These are phyloP conservation scores for Phalacrocorax aristotelis DNA, from an alignment of 2,113 vertebrate genomes.

Conservation along the genomic window DNA sequence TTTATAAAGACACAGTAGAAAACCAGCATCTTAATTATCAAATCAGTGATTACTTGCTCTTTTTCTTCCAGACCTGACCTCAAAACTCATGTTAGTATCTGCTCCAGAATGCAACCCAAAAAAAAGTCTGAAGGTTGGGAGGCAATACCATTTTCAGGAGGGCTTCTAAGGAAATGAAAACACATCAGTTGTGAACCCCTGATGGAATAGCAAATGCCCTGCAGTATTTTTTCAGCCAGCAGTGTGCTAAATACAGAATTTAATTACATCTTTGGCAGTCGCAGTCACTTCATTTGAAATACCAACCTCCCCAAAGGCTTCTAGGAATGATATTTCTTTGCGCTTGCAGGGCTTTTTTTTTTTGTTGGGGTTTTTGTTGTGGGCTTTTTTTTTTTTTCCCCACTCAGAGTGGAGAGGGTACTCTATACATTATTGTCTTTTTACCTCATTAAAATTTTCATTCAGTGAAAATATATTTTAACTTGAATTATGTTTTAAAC, in stretches of 20 bases:
- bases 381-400: neutral
- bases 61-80: neutral
- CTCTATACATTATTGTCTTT: neutral
- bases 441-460: neutral
- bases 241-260: neutral
- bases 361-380: too few relatives aligned
- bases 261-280: neutral
- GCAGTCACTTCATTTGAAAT: neutral
- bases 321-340: neutral
- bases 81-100: neutral
- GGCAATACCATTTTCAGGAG: neutral
- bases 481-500: neutral
- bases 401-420: neutral
- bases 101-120: neutral
- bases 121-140: neutral
- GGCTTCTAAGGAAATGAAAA: neutral
- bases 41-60: neutral
- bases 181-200: neutral
- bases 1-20: neutral
- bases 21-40: neutral
- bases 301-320: neutral
- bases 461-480: neutral
- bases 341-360: neutral
- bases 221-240: neutral
- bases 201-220: neutral